A percentile compares a stretch with the other conserved stretches of the same genome.
phyloP scores from a whole-genome alignment of 2,888 invertebrate species.

The Tinea trinotella region DNA sequence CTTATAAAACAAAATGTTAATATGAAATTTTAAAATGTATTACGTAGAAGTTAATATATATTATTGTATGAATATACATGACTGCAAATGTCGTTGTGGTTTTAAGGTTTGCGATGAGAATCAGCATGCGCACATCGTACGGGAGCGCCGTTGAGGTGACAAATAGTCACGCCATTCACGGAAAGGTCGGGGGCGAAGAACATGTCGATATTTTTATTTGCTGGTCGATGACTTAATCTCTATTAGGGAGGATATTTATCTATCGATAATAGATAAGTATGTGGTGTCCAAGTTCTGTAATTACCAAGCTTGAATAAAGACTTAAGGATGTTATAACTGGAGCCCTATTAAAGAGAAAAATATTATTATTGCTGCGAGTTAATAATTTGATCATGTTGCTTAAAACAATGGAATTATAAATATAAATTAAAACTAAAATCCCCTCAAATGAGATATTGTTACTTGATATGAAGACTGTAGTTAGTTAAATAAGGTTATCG shows the following conservation, averaged over 20 bases:
- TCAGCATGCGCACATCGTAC: constrained; percentile 63
- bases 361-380: no score
- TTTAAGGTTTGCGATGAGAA: constrained; percentile 48
- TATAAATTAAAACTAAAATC: background rate
- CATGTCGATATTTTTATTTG: constrained; percentile 65
- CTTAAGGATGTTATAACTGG: no score
- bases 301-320: no score
- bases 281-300: no score
- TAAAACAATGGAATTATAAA: no score
- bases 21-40: constrained; percentile 27
- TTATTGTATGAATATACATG: constrained; percentile 22
- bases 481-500: background rate
- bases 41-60: constrained; percentile 22
- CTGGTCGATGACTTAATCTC: constrained; percentile 59
- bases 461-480: background rate
- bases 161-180: constrained; percentile 64
- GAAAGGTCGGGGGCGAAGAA: constrained; percentile 55
- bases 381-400: no score
- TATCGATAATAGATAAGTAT: no score
- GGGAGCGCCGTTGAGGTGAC: constrained; percentile 68
- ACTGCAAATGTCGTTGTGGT: constrained; percentile 27
- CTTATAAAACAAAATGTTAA: constrained; percentile 23
- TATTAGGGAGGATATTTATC: constrained; percentile 42
- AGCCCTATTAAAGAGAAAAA: no score
- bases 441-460: background rate